A percentile compares a stretch with the other conserved stretches of the same genome.
These are phyloP conservation scores for Vespertilio murinus DNA, from an alignment of 2,797 vertebrate species.

Conservation along the genomic window DNA sequence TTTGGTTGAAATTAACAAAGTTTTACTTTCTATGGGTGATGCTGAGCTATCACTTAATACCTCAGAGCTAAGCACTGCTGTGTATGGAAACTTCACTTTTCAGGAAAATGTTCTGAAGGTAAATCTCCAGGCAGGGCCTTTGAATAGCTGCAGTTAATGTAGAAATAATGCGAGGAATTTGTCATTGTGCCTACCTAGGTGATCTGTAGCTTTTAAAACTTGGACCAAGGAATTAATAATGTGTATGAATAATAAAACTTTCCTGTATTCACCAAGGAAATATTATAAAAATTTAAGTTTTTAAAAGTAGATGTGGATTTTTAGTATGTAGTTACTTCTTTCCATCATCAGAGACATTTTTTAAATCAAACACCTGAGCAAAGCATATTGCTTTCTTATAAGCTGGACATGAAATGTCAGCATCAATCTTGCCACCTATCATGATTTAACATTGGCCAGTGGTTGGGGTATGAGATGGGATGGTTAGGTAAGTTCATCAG, in stretches of 20 bases:
- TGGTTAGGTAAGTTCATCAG: neutral
- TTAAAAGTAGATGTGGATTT: neutral
- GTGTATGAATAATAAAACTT: neutral
- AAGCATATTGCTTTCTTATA: neutral
- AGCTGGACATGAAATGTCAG: neutral
- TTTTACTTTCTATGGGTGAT: slow-evolving; percentile 92
- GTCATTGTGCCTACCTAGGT: neutral
- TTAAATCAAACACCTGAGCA: neutral
- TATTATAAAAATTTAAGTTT: neutral
- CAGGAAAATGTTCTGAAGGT: slow-evolving; percentile 95
- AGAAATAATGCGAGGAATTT: neutral
- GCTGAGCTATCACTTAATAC: slow-evolving; percentile 92
- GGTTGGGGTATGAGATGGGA: neutral
- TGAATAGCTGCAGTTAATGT: neutral
- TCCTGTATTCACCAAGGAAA: neutral
- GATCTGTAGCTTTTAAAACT: neutral
- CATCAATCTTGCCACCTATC: neutral
- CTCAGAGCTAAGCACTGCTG: slow-evolving; percentile 89
- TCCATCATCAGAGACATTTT: neutral
- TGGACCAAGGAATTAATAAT: neutral
- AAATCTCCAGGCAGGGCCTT: neutral
- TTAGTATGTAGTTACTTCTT: neutral
- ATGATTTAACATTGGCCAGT: neutral
- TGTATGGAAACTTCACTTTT: slow-evolving; percentile 93
- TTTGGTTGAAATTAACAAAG: slow-evolving; percentile 94